Evolutionary conservation across 2,888 invertebrate species (phyloP).

Genomic region (Bellardia bayeri): DNA sequence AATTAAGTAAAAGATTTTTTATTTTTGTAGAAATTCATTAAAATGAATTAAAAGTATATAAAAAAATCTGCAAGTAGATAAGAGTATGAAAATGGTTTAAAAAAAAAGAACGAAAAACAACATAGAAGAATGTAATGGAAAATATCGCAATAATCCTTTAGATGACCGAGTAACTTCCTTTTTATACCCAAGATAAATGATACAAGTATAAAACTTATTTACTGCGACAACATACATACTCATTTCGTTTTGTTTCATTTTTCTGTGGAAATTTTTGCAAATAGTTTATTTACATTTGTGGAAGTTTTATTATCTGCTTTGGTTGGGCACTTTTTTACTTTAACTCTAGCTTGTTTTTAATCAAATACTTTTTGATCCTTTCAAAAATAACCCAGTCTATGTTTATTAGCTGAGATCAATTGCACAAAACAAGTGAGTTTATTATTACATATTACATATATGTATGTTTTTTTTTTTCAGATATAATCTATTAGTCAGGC

Average conservation of each 20-base stretch:
- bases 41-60: conserved; percentile 53
- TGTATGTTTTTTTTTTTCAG: too few species aligned
- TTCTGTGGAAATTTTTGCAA: background rate
- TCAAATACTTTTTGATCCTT: background rate
- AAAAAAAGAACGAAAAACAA: conserved; percentile 2
- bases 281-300: conserved; percentile 18
- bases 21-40: conserved; percentile 55
- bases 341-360: background rate
- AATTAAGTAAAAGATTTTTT: conserved; percentile 38
- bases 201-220: conserved; percentile 18
- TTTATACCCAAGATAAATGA: conserved; percentile 22
- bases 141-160: conserved; percentile 49
- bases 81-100: background rate
- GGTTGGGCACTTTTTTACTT: background rate
- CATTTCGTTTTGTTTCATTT: background rate
- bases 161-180: background rate
- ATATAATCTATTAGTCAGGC: too few species aligned
- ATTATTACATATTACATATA: background rate
- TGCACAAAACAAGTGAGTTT: background rate
- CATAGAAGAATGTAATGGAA: conserved; percentile 36
- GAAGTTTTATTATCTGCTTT: background rate
- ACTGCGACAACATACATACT: background rate
- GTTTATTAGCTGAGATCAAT: background rate
- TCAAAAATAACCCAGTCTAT: background rate
- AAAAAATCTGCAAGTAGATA: conserved; percentile 16